Base-by-base conservation (phyloP, 2,888 invertebrate species). In the Keiferia lycopersicella region DNA sequence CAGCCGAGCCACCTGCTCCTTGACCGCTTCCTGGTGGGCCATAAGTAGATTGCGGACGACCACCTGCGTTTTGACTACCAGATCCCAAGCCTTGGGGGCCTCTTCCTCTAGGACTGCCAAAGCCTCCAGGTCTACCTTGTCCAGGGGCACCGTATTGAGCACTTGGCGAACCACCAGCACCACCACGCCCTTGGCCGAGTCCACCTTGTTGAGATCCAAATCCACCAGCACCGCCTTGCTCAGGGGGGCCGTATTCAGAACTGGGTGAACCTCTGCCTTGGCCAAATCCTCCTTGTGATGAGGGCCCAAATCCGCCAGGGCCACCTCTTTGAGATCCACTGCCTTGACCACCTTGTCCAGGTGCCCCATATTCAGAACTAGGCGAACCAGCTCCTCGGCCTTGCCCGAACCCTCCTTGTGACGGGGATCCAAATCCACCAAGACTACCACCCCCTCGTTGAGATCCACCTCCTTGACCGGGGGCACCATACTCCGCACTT, bases 41-140 rank as follows among this genome's bases (percentile, higher is more conserved):
- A 66, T 88, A 87, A n/a, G 81, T 74, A 10, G 84, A 78, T 66
- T 83, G 80, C n/a, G 81, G 77, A 63, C 76, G 62, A 11, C 80
- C 70, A 59, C 70, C 67, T 4, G 68, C 69, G 26, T 69, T 68
- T 50, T 73, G 71, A 30, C 79, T 73, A 45, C 70, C 71, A 59
- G 70, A 65, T 1, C 78, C 77, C 48, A 76, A 75, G n/a, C 71
- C 60, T 11, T 72, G 73, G 22, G 70, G 67, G 34, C 64, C 58
- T 26, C 51, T 18, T 10, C 71, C 65, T 14, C 20, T 12, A 11
- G 20, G 1, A 51, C 51, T 20, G 20, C 51, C 51, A 60, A 68
- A 70, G 26, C 56, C 30, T 65, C 71, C 81, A 12, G 86, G 65
- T 7, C 68, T 64, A 26, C 71, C 73, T 72, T 76, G 79, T 39